Evolutionary conservation across 2,888 invertebrate species (phyloP).

Genomic region (Caenorhabditis plicata): DNA sequence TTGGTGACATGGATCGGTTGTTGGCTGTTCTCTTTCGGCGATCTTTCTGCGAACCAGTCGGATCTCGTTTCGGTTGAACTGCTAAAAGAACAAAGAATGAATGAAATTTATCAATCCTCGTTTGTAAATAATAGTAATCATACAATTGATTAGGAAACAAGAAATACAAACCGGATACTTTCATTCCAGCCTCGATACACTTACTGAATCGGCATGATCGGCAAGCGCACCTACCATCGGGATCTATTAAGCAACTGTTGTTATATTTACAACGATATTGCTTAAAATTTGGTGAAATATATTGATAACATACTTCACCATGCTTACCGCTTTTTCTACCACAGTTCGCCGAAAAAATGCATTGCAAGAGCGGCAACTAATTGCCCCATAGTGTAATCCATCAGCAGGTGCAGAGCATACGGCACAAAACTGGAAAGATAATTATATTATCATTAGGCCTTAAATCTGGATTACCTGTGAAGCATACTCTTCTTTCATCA

Average conservation of each 20-base stretch:
- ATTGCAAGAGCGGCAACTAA: slow-evolving; percentile 53
- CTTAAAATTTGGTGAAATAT: slow-evolving; percentile 21
- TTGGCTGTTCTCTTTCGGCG: slow-evolving; percentile 17
- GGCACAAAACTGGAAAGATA: slow-evolving; percentile 37
- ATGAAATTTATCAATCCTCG: too few relatives aligned
- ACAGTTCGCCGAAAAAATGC: slow-evolving; percentile 59
- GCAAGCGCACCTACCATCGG: slow-evolving; percentile 55
- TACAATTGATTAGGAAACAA: too few relatives aligned
- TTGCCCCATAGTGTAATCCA: slow-evolving; percentile 58
- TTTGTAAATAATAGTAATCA: too few relatives aligned
- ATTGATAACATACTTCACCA: not conserved
- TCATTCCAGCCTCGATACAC: slow-evolving; percentile 60
- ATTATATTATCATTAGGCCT: not conserved
- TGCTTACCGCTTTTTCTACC: slow-evolving; percentile 53
- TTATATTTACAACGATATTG: slow-evolving; percentile 54
- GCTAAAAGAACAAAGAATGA: slow-evolving; percentile 30
- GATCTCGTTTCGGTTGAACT: slow-evolving; percentile 61
- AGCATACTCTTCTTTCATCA: slow-evolving; percentile 32
- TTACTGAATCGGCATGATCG: slow-evolving; percentile 57
- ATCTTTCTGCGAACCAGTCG: slow-evolving; percentile 61
- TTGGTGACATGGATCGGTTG: slow-evolving; percentile 1
- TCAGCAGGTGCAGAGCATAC: slow-evolving; percentile 56
- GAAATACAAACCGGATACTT: slow-evolving; percentile 22
- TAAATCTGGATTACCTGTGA: slow-evolving; percentile 15
- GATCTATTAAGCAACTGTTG: slow-evolving; percentile 49